Evolutionary conservation across 2,888 invertebrate species (phyloP), one percentile per base, ranked within the genome.

Genomic region (Prosapia bicincta): DNA sequence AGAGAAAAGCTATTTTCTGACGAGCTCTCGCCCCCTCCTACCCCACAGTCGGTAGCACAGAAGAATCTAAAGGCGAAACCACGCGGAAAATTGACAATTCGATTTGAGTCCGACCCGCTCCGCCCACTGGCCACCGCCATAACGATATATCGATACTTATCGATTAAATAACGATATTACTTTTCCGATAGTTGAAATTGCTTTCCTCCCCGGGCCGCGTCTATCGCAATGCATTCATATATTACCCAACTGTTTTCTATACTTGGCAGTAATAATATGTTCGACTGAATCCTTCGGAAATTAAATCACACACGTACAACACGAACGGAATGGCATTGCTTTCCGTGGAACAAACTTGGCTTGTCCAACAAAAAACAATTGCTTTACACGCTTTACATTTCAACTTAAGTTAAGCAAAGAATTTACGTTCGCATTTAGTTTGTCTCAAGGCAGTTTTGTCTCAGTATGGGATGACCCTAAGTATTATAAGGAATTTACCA

Each of bases 71-170:
- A 66, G 66, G 72, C 72, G 65, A 72, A 72, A 72, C 72, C 72
- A 72, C 72, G 72, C 72, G 72, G 72, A 72, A 66, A 72, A 72
- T 72, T 72, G 72, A 72, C 72, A 72, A 72, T 72, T 72, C 72
- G 72, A 72, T 72, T 72, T 30, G 72, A 72, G 28, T 66, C 66
- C 66, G 65, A 72, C 54, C 54, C 26, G 15, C 66, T 26, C 54
- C 26, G 15, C 66, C 66, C 66, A 65, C 66, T 66, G 66, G 66
- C 72, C 66, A 32, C 66, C 28, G 30, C 28, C 54, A 54, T 54
- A 28, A 28, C 26, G 66, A 54, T 65, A 72, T 66, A 72, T 72
- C 65, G 66, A 72, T 72, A 72, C 72, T 72, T 72, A 72, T 72
- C 72, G 66, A 66, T 72, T 72, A 72, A 72, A 72, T 72, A 72